Evolutionary conservation across 2,888 invertebrate genomes (phyloP), one percentile per base, ranked within the genome.

Genomic region (Blastobasis lacticolella): DNA sequence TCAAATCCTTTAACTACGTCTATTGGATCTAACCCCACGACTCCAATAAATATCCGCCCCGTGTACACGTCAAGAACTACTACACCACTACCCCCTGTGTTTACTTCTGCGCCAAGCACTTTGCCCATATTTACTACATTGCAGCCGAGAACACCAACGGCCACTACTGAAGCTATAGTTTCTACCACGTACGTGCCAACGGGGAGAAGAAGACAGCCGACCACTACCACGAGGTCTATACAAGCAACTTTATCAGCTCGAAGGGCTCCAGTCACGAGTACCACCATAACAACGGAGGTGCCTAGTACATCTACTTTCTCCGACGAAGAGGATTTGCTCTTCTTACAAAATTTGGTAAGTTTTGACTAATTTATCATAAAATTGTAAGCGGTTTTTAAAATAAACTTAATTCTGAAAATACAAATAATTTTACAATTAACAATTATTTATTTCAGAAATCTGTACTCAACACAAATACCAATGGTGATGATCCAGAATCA

Each of bases 301-400:
- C 84, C 88, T 10, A 81, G 82, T 56, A 78, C 81, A 49, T 86
- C 88, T 5, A 88, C 89, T 9, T 88, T 83, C 64, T 84, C 90
- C 9, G 83, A 86, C 51, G 69, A 84, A 73, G 90, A 91, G 56
- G 92, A 92, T 67, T 73, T 91, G 57, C 88, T 85, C 43, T 91
- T 92, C 67, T 71, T 92, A 36, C 89, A 91, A 64, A 90, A 91
- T 60, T 78, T 92, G 88, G 92, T 92, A 82, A 75, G 78, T 62
- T 48, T 46, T 9, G 41, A 8, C 23, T 23, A 23, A 2, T 23
- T 23, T 23, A 23, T 23, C 23, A 23, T 23, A 23, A 23, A 1
- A 1, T 3, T 23, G 23, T 23, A 45, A 10, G 5, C 23, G 23
- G 6, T 46, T 36, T 46, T 36, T 8, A 46, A 37, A 46, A 37